Evolutionary conservation across 2,888 invertebrate species (phyloP).

Genomic region (Xestia xanthographa): DNA sequence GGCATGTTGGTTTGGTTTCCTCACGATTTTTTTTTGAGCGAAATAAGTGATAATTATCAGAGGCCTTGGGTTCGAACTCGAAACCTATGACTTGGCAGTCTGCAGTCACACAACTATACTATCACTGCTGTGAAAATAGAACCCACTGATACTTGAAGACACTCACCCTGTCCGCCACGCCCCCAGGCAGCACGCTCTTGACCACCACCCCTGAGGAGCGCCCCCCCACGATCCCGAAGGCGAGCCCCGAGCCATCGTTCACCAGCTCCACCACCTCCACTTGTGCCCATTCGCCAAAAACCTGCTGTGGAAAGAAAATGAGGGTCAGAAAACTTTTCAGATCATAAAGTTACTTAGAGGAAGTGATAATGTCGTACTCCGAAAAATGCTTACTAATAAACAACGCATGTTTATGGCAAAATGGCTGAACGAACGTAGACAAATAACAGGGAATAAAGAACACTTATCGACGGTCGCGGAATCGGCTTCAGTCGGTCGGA

Average conservation of each 20-base stretch:
- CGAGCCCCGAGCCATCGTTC: slow-evolving; percentile 97
- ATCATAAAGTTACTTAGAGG: neutral
- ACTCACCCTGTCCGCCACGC: slow-evolving; percentile 97
- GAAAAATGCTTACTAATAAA: neutral
- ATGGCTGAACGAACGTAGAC: neutral
- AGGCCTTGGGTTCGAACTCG: too few species aligned
- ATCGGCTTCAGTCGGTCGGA: neutral
- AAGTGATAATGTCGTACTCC: neutral
- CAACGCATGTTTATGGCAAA: neutral
- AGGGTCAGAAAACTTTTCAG: neutral
- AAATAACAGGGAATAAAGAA: neutral
- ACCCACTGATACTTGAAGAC: too few species aligned
- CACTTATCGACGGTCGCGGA: neutral
- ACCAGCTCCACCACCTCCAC: slow-evolving; percentile 98
- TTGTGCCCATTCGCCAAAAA: slow-evolving; percentile 99
- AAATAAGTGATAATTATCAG: too few species aligned
- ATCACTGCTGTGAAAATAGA: too few species aligned
- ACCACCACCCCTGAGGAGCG: slow-evolving; percentile 98
- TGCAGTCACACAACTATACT: too few species aligned
- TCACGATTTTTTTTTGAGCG: too few species aligned
- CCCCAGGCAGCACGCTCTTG: slow-evolving; percentile 98
- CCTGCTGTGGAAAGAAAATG: slow-evolving; percentile 88
- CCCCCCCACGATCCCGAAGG: slow-evolving; percentile 98
- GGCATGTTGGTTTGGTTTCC: too few species aligned
- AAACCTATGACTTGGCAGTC: too few species aligned